Conservation (phyloP, 2,888 invertebrate species). For the Lottia gigantea region DNA sequence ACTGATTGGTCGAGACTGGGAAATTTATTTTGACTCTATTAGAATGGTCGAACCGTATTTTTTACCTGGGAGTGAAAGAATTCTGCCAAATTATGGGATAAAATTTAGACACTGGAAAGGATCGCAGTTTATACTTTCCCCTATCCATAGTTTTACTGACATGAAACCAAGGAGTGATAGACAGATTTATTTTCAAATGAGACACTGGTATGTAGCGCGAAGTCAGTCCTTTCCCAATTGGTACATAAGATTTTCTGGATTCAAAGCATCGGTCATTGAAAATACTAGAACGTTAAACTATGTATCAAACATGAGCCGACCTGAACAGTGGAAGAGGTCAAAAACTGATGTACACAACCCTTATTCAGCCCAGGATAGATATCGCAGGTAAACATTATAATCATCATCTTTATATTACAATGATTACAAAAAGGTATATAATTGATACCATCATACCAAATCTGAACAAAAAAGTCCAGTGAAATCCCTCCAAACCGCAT, state of each 20-base stretch:
- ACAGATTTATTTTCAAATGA: conserved; percentile 28
- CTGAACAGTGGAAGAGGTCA: conserved; percentile 43
- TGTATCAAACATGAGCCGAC: conserved; percentile 26
- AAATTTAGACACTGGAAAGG: not conserved
- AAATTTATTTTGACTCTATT: not conserved
- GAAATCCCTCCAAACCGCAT: no score
- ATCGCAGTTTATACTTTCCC: conserved; percentile 1
- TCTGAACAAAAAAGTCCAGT: no score
- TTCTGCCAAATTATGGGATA: not conserved
- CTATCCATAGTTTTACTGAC: not conserved
- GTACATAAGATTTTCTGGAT: conserved; percentile 28
- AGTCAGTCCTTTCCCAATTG: conserved; percentile 52
- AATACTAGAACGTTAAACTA: conserved; percentile 34
- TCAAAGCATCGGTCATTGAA: conserved; percentile 24
- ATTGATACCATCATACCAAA: no score
- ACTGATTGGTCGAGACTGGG: not conserved
- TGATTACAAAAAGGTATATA: no score
- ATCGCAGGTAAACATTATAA: conserved; percentile 22
- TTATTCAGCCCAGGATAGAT: conserved; percentile 38
- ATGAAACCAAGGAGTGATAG: conserved; percentile 27
- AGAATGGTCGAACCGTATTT: not conserved
- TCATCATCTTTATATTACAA: no score
- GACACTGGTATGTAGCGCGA: conserved; percentile 41
- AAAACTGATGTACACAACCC: conserved; percentile 40
- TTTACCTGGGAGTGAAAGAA: not conserved